These are phyloP conservation scores for Drosophila koepferae DNA, from an alignment of 2,888 invertebrate genomes.

Conservation along the genomic window DNA sequence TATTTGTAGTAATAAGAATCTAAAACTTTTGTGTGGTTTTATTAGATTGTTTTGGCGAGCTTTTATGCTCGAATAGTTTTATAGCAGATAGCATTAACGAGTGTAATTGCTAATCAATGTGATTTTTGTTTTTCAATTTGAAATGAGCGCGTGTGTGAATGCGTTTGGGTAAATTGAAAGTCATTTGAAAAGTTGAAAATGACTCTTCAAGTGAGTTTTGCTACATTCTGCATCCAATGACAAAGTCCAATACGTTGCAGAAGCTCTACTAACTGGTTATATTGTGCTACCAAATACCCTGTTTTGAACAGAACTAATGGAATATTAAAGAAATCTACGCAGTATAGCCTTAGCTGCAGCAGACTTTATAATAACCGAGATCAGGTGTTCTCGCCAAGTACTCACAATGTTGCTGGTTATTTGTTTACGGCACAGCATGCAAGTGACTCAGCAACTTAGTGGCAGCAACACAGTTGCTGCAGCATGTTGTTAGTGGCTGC, in stretches of 20 bases:
- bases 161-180: constrained; percentile 10
- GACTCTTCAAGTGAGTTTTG: constrained; percentile 47
- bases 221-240: constrained; percentile 51
- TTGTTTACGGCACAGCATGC: constrained; percentile 37
- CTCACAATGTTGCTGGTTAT: constrained; percentile 10
- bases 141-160: constrained; percentile 1
- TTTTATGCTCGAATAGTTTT: constrained; percentile 2
- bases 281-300: constrained; percentile 16
- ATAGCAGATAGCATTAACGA: not conserved
- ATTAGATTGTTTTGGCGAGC: not conserved
- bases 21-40: not conserved
- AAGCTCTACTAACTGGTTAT: not conserved
- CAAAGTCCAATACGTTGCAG: constrained; percentile 27
- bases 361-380: not conserved
- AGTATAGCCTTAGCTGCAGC: too few species aligned
- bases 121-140: not conserved
- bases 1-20: not conserved
- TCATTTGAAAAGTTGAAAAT: constrained; percentile 17
- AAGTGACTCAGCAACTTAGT: constrained; percentile 65
- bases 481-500: constrained; percentile 13
- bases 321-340: not conserved
- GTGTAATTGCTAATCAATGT: constrained; percentile 37
- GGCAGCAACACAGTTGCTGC: constrained; percentile 36
- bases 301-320: not conserved
- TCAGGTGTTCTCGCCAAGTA: constrained; percentile 20